These are phyloP conservation scores for Onchidella celtica DNA, from an alignment of 2,888 invertebrate genomes.

Conservation along the genomic window DNA sequence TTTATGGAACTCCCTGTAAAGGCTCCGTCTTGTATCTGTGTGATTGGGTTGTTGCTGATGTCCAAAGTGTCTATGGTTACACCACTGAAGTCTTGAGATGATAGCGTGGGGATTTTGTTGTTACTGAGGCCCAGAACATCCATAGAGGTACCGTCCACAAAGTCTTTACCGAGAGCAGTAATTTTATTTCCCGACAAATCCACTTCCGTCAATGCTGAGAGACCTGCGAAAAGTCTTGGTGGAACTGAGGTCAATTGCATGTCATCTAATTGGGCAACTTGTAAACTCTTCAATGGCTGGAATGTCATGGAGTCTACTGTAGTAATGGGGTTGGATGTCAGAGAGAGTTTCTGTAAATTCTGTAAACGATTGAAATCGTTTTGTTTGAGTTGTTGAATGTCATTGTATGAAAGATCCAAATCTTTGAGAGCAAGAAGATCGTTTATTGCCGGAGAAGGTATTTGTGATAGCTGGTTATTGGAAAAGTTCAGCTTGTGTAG, in stretches of 20 bases:
- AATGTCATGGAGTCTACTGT: constrained; percentile 2
- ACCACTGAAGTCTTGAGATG: not conserved
- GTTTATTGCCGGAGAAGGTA: not conserved
- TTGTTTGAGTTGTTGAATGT: not conserved
- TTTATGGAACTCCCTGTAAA: not conserved
- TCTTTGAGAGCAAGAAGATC: not conserved
- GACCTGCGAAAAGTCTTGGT: not conserved
- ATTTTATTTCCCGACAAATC: constrained; percentile 46
- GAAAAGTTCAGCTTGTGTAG: no score
- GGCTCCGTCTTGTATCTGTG: constrained; percentile 10
- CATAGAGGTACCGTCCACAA: constrained; percentile 23
- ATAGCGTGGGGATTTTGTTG: not conserved
- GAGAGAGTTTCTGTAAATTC: constrained; percentile 27
- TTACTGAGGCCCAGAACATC: constrained; percentile 26
- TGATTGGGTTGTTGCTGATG: constrained; percentile 29
- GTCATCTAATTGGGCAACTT: not conserved
- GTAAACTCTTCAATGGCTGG: not conserved
- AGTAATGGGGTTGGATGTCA: constrained; percentile 42
- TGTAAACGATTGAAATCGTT: not conserved
- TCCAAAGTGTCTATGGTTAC: constrained; percentile 20
- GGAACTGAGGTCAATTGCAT: not conserved
- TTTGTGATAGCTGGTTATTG: no score
- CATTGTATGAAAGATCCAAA: constrained; percentile 20
- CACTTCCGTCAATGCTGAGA: constrained; percentile 54
- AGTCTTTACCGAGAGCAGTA: not conserved